Conservation (phyloP, 1,140 invertebrate genomes). For the Anagrus nilaparvatae region DNA sequence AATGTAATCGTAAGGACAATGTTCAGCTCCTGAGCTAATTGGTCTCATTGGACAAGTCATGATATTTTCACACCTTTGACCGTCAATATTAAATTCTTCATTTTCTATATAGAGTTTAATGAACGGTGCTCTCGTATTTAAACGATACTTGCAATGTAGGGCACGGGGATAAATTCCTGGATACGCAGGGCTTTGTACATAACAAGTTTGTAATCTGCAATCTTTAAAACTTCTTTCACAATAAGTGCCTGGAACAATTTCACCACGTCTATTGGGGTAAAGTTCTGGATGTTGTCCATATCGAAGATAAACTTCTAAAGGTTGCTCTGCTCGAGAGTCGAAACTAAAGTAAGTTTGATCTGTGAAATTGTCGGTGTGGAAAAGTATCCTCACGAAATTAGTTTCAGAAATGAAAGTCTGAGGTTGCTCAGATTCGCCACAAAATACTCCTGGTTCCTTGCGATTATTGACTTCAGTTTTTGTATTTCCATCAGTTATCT, state of each 20-base stretch:
- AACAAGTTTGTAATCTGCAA: constrained; percentile 80
- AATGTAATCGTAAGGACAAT: constrained; percentile 86
- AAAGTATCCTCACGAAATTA: constrained; percentile 79
- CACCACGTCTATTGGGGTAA: constrained; percentile 78
- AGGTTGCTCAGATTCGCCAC: constrained; percentile 84
- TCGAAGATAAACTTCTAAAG: constrained; percentile 75
- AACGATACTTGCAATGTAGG: constrained; percentile 77
- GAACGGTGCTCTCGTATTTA: constrained; percentile 77
- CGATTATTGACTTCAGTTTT: constrained; percentile 77
- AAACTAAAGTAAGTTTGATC: constrained; percentile 77
- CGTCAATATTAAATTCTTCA: constrained; percentile 88
- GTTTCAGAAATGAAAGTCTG: constrained; percentile 92
- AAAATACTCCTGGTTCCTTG: constrained; percentile 79
- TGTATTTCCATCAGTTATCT: constrained; percentile 75
- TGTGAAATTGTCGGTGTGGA: constrained; percentile 85
- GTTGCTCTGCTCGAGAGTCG: constrained; percentile 73
- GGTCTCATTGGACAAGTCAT: constrained; percentile 90
- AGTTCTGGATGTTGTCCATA: constrained; percentile 88
- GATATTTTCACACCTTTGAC: constrained; percentile 85
- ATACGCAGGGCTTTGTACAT: constrained; percentile 84
- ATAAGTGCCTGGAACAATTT: constrained; percentile 75
- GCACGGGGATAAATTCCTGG: constrained; percentile 84
- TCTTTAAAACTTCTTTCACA: constrained; percentile 78
- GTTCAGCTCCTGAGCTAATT: constrained; percentile 72
- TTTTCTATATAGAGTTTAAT: constrained; percentile 89